Percentiles rank a stretch among this genome's conserved stretches.
phyloP scores from a whole-genome alignment of 2,113 vertebrate species.

The Gulo gulo region DNA sequence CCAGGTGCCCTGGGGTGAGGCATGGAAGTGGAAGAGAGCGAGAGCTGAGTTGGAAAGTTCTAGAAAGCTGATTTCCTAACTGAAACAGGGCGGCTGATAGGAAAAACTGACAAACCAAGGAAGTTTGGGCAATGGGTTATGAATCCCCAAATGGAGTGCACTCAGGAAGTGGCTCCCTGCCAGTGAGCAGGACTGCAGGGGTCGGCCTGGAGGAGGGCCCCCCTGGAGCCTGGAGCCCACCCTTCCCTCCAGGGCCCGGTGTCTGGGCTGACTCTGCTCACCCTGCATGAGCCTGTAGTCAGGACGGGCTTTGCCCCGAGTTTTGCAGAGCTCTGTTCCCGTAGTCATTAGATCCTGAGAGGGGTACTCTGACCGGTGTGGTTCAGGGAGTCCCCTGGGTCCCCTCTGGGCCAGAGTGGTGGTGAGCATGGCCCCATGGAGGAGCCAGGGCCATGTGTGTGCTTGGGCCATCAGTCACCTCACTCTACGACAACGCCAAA shows the following conservation, averaged over 20 bases:
- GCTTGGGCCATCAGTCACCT: background rate
- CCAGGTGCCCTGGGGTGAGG: background rate
- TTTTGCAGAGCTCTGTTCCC: background rate
- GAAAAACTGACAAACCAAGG: background rate
- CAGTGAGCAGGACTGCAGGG: background rate
- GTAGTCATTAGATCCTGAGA: too few relatives aligned
- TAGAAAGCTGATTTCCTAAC: background rate
- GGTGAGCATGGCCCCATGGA: accelerated
- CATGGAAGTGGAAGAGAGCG: background rate
- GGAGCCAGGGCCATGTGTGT: accelerated
- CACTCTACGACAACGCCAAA: background rate
- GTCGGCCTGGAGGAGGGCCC: background rate
- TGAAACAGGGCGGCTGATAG: accelerated
- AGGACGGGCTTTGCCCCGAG: background rate
- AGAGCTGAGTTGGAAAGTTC: background rate
- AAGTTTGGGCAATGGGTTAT: background rate
- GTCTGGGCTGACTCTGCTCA: background rate
- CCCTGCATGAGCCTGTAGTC: accelerated
- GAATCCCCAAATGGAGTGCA: accelerated
- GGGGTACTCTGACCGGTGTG: accelerated
- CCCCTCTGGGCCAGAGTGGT: background rate
- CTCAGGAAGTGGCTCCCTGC: accelerated
- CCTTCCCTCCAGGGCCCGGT: background rate
- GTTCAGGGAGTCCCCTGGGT: accelerated
- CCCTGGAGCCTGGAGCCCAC: background rate